Evolutionary conservation across 2,888 invertebrate species (phyloP).

Genomic region (Agonopterix subpropinquella): DNA sequence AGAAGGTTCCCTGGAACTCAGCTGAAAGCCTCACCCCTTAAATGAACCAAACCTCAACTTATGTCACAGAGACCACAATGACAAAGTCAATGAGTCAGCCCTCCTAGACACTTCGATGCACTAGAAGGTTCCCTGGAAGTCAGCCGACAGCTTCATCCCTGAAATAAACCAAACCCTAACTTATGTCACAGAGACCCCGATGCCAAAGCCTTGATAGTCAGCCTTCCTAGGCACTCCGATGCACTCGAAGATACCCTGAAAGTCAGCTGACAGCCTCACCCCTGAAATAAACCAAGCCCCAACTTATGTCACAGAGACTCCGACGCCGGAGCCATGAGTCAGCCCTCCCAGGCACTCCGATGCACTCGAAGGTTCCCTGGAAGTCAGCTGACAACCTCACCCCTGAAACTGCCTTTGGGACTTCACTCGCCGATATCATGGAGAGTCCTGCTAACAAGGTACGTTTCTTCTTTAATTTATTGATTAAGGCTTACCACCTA

Average conservation of each 20-base stretch:
- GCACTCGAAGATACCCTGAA: slow-evolving; percentile 43
- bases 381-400: slow-evolving; percentile 52
- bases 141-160: too few relatives aligned
- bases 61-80: too few relatives aligned
- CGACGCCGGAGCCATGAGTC: slow-evolving; percentile 55
- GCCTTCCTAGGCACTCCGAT: slow-evolving; percentile 54
- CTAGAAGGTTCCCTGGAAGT: too few relatives aligned
- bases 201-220: slow-evolving; percentile 54
- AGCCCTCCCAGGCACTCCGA: slow-evolving; percentile 52
- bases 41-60: too few relatives aligned
- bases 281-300: slow-evolving; percentile 27
- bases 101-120: too few relatives aligned
- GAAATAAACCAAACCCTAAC: too few relatives aligned
- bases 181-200: slow-evolving; percentile 15
- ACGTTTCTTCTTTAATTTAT: too few relatives aligned
- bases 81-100: too few relatives aligned
- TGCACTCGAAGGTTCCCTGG: slow-evolving; percentile 43
- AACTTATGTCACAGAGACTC: slow-evolving; percentile 5
- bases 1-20: too few relatives aligned
- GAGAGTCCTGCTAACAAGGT: slow-evolving; percentile 64
- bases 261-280: slow-evolving; percentile 49
- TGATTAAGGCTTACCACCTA: too few relatives aligned
- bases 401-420: slow-evolving; percentile 58
- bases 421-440: slow-evolving; percentile 65
- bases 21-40: too few relatives aligned